Conservation (phyloP, 2,113 vertebrate species). For the Psammodynastes pulverulentus region DNA sequence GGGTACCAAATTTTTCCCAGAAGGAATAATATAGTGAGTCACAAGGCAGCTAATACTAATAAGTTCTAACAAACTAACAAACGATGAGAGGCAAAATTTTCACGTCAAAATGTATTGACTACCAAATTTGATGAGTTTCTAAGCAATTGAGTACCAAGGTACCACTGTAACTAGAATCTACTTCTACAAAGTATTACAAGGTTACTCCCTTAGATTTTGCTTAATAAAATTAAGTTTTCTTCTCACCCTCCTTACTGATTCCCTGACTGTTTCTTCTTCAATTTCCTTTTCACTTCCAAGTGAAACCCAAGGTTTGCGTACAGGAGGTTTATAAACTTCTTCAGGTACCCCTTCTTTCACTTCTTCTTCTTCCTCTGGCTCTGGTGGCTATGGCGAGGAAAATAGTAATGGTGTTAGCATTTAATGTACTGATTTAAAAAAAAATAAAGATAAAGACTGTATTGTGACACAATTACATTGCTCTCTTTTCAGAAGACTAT, state of each 20-base stretch:
- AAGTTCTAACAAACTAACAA: not conserved
- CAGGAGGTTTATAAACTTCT: slow-evolving; percentile 55
- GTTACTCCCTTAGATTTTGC: not conserved
- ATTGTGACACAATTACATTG: not conserved
- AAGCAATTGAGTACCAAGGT: not conserved
- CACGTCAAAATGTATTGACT: not conserved
- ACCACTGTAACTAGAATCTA: not conserved
- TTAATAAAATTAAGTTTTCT: not conserved
- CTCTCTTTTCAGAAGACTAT: not conserved
- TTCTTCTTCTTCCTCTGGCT: slow-evolving; percentile 58
- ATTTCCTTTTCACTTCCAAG: slow-evolving; percentile 90
- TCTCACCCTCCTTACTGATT: slow-evolving; percentile 72
- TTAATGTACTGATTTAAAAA: not conserved
- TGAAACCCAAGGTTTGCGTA: slow-evolving; percentile 79
- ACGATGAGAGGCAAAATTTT: not conserved
- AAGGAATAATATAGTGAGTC: not conserved
- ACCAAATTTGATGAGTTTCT: not conserved
- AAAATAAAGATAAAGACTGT: not conserved
- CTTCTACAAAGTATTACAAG: not conserved
- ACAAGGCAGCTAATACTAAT: not conserved
- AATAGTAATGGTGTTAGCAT: not conserved
- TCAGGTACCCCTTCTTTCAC: slow-evolving; percentile 55
- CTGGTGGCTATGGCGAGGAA: slow-evolving; percentile 66
- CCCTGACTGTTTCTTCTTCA: slow-evolving; percentile 78
- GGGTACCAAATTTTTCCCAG: not conserved